phyloP scores from a whole-genome alignment of 2,797 vertebrate genomes.

The Bryconaethiops microstoma region DNA sequence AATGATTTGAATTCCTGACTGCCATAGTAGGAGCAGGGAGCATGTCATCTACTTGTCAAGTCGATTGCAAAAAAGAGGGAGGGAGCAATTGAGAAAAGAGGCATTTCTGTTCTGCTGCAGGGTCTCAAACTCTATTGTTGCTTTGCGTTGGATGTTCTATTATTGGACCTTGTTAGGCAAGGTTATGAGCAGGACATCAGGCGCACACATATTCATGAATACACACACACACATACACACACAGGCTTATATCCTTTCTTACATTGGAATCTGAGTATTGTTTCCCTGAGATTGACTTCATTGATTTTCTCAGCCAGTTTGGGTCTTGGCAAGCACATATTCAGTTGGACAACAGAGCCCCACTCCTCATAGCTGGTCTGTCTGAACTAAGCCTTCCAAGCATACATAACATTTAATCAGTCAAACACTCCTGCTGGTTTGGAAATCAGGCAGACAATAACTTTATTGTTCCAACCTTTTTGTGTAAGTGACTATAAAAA shows the following conservation, averaged over 20 bases:
- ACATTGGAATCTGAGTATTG: not conserved
- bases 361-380: not conserved
- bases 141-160: conserved; percentile 9
- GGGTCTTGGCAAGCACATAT: not conserved
- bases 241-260: not conserved
- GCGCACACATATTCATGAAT: not conserved
- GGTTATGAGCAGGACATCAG: conserved; percentile 3
- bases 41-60: not conserved
- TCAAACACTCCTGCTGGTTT: too few species aligned
- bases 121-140: not conserved
- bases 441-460: too few species aligned
- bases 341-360: not conserved
- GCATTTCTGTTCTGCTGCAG: not conserved
- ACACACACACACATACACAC: conserved; percentile 1
- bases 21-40: not conserved
- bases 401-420: not conserved
- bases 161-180: conserved; percentile 29
- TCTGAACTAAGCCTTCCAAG: not conserved
- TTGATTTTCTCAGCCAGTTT: not conserved
- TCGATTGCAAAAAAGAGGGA: not conserved
- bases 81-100: not conserved
- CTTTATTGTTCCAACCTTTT: too few species aligned
- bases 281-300: not conserved
- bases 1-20: conserved; percentile 2
- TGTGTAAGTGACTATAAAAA: too few species aligned